Evolutionary conservation across 2,113 vertebrate genomes (phyloP).

Genomic region (Oostethus manadensis): DNA sequence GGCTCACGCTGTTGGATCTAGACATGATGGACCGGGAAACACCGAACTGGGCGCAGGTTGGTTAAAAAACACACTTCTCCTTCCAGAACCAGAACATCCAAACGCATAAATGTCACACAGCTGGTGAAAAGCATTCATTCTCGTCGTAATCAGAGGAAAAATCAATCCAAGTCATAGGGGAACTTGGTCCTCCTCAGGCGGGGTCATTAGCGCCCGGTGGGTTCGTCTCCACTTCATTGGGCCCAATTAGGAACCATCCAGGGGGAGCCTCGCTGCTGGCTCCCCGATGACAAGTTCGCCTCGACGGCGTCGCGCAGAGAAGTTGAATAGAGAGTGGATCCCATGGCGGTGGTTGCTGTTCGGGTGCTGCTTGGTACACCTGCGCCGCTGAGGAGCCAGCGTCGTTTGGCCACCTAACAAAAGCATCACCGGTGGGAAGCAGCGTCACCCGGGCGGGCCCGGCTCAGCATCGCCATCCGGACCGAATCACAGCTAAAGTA

Average conservation of each 20-base stretch:
- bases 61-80: not conserved
- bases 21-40: slow-evolving; percentile 74
- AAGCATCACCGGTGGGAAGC: not conserved
- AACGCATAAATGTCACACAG: slow-evolving; percentile 1
- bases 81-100: not conserved
- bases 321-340: not conserved
- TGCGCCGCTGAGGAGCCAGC: slow-evolving; percentile 1
- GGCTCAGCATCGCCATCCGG: slow-evolving; percentile 2
- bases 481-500: not conserved
- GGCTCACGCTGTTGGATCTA: slow-evolving; percentile 90
- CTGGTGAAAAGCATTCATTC: slow-evolving; percentile 1
- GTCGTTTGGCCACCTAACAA: not conserved
- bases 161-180: slow-evolving; percentile 54
- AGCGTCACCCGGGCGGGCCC: not conserved
- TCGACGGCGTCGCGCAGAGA: not conserved
- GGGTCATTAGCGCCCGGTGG: slow-evolving; percentile 47
- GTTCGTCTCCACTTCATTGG: slow-evolving; percentile 56
- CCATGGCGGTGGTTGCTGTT: not conserved
- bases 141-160: slow-evolving; percentile 2
- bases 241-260: slow-evolving; percentile 53
- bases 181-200: slow-evolving; percentile 21
- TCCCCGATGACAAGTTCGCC: slow-evolving; percentile 25
- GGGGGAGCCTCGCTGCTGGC: slow-evolving; percentile 31
- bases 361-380: not conserved
- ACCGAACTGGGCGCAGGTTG: not conserved